A percentile compares a stretch with the other conserved stretches of the same genome.
Conservation (phyloP, 1,140 invertebrate species). For the Thaumatotibia leucotreta region DNA sequence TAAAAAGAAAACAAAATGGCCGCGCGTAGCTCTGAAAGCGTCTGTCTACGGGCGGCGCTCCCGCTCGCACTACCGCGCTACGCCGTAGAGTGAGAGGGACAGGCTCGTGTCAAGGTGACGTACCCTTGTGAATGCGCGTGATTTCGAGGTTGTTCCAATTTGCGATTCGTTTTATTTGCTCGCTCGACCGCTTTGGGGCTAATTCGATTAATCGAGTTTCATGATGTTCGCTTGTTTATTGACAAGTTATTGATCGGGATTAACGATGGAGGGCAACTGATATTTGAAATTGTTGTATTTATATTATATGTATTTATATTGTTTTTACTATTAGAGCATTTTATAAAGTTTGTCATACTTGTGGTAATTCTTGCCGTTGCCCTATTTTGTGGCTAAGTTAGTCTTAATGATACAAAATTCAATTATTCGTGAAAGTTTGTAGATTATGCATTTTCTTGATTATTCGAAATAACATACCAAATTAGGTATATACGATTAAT, state of each 20-base stretch:
- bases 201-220: conserved; percentile 2
- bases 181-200: background rate
- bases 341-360: too few relatives aligned
- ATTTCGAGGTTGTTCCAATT: conserved; percentile 49
- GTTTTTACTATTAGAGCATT: too few relatives aligned
- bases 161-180: conserved; percentile 38
- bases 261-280: background rate
- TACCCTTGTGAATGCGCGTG: conserved; percentile 58
- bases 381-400: too few relatives aligned
- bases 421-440: too few relatives aligned
- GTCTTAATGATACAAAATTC: too few relatives aligned
- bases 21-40: conserved; percentile 72
- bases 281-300: too few relatives aligned
- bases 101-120: conserved; percentile 64
- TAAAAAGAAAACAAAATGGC: conserved; percentile 70
- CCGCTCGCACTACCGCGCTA: conserved; percentile 40
- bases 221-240: background rate
- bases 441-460: too few relatives aligned
- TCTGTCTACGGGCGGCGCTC: conserved; percentile 59
- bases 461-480: too few relatives aligned
- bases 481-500: too few relatives aligned
- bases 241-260: background rate
- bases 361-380: too few relatives aligned
- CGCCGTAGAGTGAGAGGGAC: conserved; percentile 39
- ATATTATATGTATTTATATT: too few relatives aligned